Evolutionary conservation across 2,797 vertebrate genomes (phyloP).

Genomic region (Characodon lateralis): DNA sequence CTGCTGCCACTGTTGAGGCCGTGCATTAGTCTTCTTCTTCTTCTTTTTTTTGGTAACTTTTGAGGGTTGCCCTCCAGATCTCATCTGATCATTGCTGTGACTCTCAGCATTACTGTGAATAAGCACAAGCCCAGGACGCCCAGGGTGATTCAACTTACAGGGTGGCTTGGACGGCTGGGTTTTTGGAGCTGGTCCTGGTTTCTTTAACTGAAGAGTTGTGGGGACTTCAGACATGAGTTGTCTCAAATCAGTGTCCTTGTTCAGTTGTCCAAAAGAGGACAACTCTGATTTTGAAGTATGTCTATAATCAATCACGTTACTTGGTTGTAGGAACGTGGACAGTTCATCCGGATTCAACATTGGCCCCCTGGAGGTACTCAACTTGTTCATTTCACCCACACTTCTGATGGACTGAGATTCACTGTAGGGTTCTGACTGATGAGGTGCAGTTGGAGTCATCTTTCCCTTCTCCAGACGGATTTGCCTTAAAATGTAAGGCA

Average conservation of each 20-base stretch:
- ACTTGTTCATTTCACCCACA: conserved; percentile 25
- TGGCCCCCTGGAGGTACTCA: conserved; percentile 17
- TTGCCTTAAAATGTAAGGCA: conserved; percentile 91
- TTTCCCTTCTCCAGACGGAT: conserved; percentile 89
- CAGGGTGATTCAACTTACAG: conserved; percentile 20
- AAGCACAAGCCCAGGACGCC: conserved; percentile 51
- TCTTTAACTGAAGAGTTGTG: conserved; percentile 45
- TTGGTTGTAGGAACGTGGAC: conserved; percentile 71
- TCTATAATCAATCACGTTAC: conserved; percentile 94
- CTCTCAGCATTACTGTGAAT: conserved; percentile 17
- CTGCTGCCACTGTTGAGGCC: background rate
- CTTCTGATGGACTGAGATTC: conserved; percentile 22
- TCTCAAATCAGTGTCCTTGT: conserved; percentile 58
- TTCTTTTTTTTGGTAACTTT: background rate
- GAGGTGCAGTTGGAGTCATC: conserved; percentile 44
- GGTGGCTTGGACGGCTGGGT: background rate
- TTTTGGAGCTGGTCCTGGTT: conserved; percentile 3
- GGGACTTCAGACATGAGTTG: conserved; percentile 22
- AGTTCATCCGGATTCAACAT: background rate
- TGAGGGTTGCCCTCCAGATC: conserved; percentile 6
- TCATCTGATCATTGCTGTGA: background rate
- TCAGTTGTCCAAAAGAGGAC: conserved; percentile 27
- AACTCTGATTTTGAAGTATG: conserved; percentile 84
- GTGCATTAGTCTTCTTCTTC: conserved; percentile 6
- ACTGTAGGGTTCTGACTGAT: conserved; percentile 19